Conservation (phyloP, 2,888 invertebrate genomes). For the Diarsia dahlii region DNA sequence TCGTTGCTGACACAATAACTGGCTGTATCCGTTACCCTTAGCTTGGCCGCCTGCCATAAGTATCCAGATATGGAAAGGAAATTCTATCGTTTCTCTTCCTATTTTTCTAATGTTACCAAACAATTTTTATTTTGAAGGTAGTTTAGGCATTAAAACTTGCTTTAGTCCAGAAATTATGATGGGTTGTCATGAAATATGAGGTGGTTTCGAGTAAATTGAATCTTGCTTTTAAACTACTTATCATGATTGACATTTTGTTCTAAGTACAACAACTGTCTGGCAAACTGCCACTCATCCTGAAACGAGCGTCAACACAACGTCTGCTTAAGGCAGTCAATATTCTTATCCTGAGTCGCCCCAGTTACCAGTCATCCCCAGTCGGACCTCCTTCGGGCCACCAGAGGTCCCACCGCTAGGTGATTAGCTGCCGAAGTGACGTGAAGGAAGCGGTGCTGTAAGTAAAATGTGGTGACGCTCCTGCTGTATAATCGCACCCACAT, state of each 20-base stretch:
- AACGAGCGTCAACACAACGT: background rate
- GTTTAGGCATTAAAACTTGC: conserved; percentile 4
- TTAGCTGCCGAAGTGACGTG: background rate
- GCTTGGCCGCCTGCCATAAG: conserved; percentile 68
- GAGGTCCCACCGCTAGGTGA: background rate
- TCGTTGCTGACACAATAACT: conserved; percentile 59
- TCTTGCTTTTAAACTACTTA: background rate
- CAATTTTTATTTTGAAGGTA: conserved; percentile 14
- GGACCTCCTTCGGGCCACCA: background rate
- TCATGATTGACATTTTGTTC: background rate
- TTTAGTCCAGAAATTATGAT: background rate
- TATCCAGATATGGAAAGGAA: conserved; percentile 65
- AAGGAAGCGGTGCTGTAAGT: background rate
- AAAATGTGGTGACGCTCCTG: background rate
- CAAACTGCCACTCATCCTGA: background rate
- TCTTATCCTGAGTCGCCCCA: background rate
- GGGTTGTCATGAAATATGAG: background rate
- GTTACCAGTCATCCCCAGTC: background rate
- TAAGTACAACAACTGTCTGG: background rate
- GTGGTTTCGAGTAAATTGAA: background rate
- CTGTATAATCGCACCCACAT: background rate
- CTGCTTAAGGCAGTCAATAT: background rate
- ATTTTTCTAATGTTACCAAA: conserved; percentile 22
- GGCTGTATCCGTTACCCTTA: conserved; percentile 59
- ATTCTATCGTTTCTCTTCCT: conserved; percentile 25